Evolutionary conservation across 2,113 vertebrate species (phyloP), one percentile per base, ranked within the genome.

Genomic region (Pluvianellus socialis): DNA sequence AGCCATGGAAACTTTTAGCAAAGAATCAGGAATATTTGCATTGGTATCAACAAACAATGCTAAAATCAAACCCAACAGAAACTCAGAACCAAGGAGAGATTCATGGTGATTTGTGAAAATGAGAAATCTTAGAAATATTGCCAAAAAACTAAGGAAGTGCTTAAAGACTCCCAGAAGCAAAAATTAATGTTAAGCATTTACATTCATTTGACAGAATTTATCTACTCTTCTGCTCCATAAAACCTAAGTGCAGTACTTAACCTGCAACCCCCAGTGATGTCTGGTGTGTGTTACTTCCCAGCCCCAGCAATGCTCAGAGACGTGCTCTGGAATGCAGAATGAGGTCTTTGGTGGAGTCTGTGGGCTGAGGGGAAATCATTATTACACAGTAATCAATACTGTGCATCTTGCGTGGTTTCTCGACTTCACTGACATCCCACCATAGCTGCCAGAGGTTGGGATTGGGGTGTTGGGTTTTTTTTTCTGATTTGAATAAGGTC

Each of bases 211-310:
- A 88, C 79, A 82, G 62, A 94, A 96, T 97, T 95, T 97, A 96
- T 96, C 91, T 91, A 92, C 95, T 95, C 89, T 90, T 76, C 95
- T 96, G 93, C 93, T 96, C 81, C 96, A 96, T 94, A 94, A 96
- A 97, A 93, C 50, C 77, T 77, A 85, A 96, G 89, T 80, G 87
- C 93, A 93, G 83, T 76, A 97, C 74, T 97, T 97, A 95, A 95
- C 94, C 96, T 96, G 89, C 94, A 95, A 22, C 71, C 86, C 73
- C 62, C 77, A 87, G 91, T 0, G 0, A 68, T 44, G 62, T n/a
- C 87, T 95, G 91, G 53, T 65, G 86, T 66, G 80, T 81, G 53
- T 76, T 80, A 52, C 49, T 90, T 91, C 50, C 53, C 80, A 96
- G 94, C 55, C 26, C 45, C 4, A 1, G 4, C 0, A 4, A 38